Evolutionary conservation across 2,113 vertebrate genomes (phyloP), one percentile per base, ranked within the genome.

Genomic region (Corythornis vintsioides): DNA sequence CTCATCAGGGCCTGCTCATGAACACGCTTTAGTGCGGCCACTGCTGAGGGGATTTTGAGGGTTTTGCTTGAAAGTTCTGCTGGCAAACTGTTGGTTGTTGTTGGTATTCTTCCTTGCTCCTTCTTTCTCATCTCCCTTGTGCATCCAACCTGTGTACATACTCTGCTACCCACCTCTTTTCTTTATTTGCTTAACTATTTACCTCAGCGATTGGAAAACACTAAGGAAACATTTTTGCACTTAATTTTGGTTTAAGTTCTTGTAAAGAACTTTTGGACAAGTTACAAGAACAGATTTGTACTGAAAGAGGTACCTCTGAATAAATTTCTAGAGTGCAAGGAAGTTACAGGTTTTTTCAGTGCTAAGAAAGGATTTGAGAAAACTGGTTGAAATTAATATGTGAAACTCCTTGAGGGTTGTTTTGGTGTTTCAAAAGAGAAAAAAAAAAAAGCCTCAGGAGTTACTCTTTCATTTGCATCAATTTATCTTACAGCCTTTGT

Each of bases 401-500:
- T 89, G 75, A 87, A 95, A 88, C 56, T 90, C 60, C 59, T 43
- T 43, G 63, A 90, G 83, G 47, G 22, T 3, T 31, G 66, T 59
- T 63, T 70, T 60, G 3, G 6, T n/a, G 3, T n/a, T 71, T 35
- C 13, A 22, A 20, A 24, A 48, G 33, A 38, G 69, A 22, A 35
- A 24, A 61, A 35, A 35, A 56, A 67, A 74, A 67, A 80, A 53
- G 8, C 87, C 53, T 85, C 38, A 28, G 80, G 77, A 90, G 50
- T 73, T 69, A 50, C 22, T 79, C 28, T 65, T 89, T 92, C 31
- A 74, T 85, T 93, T 94, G 64, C 67, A 56, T 92, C 91, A 83
- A 86, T 95, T 96, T 86, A 17, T 84, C 93, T 92, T 79, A 88
- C 75, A 86, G 66, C 70, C 40, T 91, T 95, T 86, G 78, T 92